Conservation (phyloP, 2,113 vertebrate genomes). For the Nothocercus julius region DNA sequence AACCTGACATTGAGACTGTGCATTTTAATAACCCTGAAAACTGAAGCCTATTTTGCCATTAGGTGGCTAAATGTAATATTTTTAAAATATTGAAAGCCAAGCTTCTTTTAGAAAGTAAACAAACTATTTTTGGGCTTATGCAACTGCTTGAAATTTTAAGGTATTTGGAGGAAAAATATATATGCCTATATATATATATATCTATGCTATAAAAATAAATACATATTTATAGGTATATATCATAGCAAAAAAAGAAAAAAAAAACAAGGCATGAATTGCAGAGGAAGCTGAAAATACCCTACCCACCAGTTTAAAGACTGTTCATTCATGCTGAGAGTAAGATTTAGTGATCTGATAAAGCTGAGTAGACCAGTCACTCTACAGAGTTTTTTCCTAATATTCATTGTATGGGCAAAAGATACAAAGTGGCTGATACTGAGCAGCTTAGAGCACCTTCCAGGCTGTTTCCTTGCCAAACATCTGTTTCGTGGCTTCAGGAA, state of each 20-base stretch:
- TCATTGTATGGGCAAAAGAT: not conserved
- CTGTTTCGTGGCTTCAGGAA: not conserved
- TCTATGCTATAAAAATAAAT: no score
- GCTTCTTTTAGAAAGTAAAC: not conserved
- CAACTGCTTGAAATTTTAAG: no score
- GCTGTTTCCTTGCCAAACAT: not conserved
- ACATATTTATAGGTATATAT: not conserved
- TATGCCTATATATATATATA: no score
- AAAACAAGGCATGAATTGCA: not conserved
- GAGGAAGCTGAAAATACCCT: not conserved
- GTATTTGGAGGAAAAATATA: no score
- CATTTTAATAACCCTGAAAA: no score
- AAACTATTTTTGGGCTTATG: no score
- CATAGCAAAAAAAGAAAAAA: not conserved
- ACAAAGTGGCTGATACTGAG: no score
- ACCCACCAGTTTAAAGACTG: not conserved
- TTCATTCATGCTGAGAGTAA: not conserved
- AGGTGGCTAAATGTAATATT: not conserved
- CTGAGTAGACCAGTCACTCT: not conserved
- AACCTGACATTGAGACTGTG: no score
- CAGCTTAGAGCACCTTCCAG: not conserved
- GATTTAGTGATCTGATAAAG: not conserved
- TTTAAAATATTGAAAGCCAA: not conserved
- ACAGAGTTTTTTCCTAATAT: not conserved
- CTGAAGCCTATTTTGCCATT: no score